Evolutionary conservation across 2,113 vertebrate genomes (phyloP).

Genomic region (Spheniscus mendiculus): DNA sequence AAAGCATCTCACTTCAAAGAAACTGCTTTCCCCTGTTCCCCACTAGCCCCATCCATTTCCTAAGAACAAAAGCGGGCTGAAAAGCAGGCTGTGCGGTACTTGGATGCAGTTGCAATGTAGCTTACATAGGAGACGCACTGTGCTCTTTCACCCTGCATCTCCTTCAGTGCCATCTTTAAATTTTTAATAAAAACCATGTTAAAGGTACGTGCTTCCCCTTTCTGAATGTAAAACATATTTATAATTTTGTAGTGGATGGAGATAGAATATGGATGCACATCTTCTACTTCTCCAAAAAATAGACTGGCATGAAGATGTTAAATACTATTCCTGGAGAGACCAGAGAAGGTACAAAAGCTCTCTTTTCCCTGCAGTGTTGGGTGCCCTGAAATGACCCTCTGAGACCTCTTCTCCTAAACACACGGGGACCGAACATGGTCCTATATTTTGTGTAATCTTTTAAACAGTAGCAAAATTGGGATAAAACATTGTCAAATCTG

Average conservation of each 20-base stretch:
- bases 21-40: not conserved
- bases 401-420: not conserved
- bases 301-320: not conserved
- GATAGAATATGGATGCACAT: not conserved
- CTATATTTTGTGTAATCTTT: not conserved
- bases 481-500: not conserved
- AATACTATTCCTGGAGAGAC: not conserved
- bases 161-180: not conserved
- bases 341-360: not conserved
- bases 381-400: not conserved
- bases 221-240: not conserved
- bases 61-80: not conserved
- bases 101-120: not conserved
- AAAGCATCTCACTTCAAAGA: not conserved
- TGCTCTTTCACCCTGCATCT: not conserved
- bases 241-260: not conserved
- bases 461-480: not conserved
- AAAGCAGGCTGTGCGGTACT: not conserved
- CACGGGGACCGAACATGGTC: not conserved
- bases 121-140: not conserved
- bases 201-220: not conserved
- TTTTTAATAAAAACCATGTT: not conserved
- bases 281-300: not conserved
- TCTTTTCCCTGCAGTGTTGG: not conserved
- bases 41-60: not conserved